These are phyloP conservation scores for Dryadula phaetusa DNA, from an alignment of 2,888 invertebrate species.

Conservation along the genomic window DNA sequence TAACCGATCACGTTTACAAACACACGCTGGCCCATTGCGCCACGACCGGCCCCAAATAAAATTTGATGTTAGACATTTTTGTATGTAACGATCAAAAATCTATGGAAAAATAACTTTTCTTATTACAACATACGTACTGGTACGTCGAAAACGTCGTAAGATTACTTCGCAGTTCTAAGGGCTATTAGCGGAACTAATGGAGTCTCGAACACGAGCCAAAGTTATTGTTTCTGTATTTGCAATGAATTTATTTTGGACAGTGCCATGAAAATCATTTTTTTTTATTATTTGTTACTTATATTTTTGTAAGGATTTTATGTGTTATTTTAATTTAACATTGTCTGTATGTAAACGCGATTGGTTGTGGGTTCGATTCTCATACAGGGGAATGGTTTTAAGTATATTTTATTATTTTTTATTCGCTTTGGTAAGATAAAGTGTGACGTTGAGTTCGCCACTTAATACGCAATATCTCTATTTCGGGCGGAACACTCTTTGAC, in stretches of 20 bases:
- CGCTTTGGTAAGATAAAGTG: too few relatives aligned
- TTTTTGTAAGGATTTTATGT: not conserved
- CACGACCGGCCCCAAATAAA: too few relatives aligned
- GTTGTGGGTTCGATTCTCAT: too few relatives aligned
- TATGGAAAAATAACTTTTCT: not conserved
- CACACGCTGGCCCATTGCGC: too few relatives aligned
- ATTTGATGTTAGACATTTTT: constrained; percentile 10
- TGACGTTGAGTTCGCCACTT: too few relatives aligned
- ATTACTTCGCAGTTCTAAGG: constrained; percentile 7
- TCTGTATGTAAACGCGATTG: too few relatives aligned
- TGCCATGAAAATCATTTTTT: constrained; percentile 3
- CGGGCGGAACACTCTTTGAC: too few relatives aligned
- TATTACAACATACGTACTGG: constrained; percentile 9
- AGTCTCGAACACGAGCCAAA: not conserved
- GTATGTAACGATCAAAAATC: constrained; percentile 10
- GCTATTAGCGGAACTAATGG: constrained; percentile 26
- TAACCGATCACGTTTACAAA: too few relatives aligned
- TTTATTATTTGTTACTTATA: not conserved
- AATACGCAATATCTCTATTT: too few relatives aligned
- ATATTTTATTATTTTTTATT: too few relatives aligned
- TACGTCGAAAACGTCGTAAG: constrained; percentile 1
- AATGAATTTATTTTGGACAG: not conserved
- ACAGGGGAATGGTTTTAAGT: too few relatives aligned
- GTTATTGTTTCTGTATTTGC: constrained; percentile 20
- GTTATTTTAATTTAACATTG: too few relatives aligned